phyloP scores from a whole-genome alignment of 2,888 invertebrate species.

The Muschampia plurimacula region DNA sequence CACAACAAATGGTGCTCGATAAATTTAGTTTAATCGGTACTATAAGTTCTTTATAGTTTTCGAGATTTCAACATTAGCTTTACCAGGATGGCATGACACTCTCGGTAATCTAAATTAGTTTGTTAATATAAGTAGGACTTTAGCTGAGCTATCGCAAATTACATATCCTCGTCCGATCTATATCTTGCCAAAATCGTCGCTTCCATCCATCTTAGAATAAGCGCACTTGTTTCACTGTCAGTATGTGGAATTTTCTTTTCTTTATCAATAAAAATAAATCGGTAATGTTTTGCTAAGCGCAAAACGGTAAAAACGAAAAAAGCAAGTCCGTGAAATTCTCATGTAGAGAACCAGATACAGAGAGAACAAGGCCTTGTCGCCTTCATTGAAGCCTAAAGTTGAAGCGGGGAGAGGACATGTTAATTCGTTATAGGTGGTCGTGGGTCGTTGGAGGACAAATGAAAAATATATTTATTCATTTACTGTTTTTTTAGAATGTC shows the following conservation, averaged over 20 bases:
- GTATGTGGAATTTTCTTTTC: background rate
- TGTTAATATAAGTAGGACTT: constrained; percentile 31
- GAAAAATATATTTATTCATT: no score
- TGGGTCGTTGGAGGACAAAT: no score
- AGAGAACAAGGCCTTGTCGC: no score
- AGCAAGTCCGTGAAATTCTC: no score
- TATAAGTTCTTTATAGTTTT: background rate
- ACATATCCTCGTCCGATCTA: constrained; percentile 39
- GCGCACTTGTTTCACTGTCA: constrained; percentile 27
- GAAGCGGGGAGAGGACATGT: no score
- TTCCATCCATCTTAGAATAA: constrained; percentile 48
- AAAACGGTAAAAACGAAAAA: no score
- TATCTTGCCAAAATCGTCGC: constrained; percentile 46
- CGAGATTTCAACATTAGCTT: background rate
- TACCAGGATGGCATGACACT: constrained; percentile 26
- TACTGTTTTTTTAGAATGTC: no score
- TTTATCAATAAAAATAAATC: no score
- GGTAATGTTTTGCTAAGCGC: no score
- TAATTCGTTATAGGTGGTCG: no score
- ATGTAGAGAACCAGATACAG: no score
- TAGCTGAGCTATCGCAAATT: constrained; percentile 38
- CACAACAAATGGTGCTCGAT: background rate
- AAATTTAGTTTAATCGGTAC: background rate
- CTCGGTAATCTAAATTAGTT: constrained; percentile 25
- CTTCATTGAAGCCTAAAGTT: no score